Percentiles rank a stretch among this genome's conserved stretches.
phyloP scores from a whole-genome alignment of 1,140 invertebrate species.

The Armadillidium nasatum region DNA sequence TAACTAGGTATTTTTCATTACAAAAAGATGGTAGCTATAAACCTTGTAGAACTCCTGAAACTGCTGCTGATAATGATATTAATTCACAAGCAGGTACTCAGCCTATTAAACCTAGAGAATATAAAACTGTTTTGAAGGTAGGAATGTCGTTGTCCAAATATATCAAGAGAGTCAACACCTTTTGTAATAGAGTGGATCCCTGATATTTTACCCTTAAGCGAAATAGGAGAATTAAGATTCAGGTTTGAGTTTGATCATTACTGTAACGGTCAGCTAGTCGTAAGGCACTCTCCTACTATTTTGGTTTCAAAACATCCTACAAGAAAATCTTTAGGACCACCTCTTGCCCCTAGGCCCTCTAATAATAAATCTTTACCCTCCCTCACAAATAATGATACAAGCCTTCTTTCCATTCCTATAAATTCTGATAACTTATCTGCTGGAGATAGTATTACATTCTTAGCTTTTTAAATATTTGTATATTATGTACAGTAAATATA shows the following conservation, averaged over 20 bases:
- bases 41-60: slow-evolving; percentile 57
- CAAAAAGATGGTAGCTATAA: slow-evolving; percentile 63
- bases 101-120: slow-evolving; percentile 61
- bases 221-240: slow-evolving; percentile 63
- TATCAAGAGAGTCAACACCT: slow-evolving; percentile 58
- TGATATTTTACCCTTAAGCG: slow-evolving; percentile 63
- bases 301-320: not conserved
- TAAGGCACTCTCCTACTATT: not conserved
- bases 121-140: slow-evolving; percentile 68
- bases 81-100: slow-evolving; percentile 51
- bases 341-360: not conserved
- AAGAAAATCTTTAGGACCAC: not conserved
- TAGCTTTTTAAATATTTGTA: not conserved
- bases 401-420: slow-evolving; percentile 2
- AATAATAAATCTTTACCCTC: not conserved
- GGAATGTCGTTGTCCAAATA: slow-evolving; percentile 59
- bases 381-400: not conserved
- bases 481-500: too few relatives aligned
- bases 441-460: not conserved
- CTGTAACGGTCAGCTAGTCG: slow-evolving; percentile 52
- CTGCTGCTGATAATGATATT: slow-evolving; percentile 53
- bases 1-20: slow-evolving; percentile 63
- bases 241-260: slow-evolving; percentile 63
- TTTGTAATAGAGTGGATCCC: slow-evolving; percentile 74
- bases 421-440: slow-evolving; percentile 1